Percentiles rank a stretch among this genome's conserved stretches.
Evolutionary conservation across 1,140 invertebrate species (phyloP).

Genomic region (Brachionus plicatilis): DNA sequence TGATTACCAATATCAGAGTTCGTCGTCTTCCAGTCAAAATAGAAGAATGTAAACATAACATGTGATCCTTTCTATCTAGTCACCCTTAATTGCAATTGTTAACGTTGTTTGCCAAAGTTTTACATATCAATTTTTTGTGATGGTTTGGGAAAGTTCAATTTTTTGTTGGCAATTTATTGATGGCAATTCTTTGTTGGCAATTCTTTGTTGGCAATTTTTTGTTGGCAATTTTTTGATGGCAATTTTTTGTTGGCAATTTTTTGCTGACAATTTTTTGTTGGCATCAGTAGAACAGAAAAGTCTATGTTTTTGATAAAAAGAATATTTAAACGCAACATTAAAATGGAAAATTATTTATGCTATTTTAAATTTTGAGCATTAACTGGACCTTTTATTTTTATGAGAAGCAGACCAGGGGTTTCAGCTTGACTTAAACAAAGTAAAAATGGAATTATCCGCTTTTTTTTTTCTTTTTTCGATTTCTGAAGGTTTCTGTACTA

Average conservation of each 20-base stretch:
- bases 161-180: neutral
- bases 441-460: neutral
- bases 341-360: neutral
- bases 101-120: neutral
- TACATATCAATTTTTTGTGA: neutral
- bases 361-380: neutral
- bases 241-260: neutral
- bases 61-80: neutral
- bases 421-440: neutral
- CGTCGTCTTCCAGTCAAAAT: slow-evolving; percentile 28
- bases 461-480: neutral
- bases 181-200: neutral
- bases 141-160: neutral
- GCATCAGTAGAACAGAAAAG: neutral
- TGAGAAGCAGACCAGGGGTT: neutral
- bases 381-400: neutral
- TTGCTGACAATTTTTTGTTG: neutral
- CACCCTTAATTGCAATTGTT: neutral
- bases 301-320: neutral
- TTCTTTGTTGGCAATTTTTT: neutral
- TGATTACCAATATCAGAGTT: neutral
- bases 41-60: slow-evolving; percentile 1
- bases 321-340: neutral
- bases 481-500: neutral
- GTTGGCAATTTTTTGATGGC: too few species aligned